These are phyloP conservation scores for Rhadinocentrus ornatus DNA, from an alignment of 2,797 vertebrate genomes.

Conservation along the genomic window DNA sequence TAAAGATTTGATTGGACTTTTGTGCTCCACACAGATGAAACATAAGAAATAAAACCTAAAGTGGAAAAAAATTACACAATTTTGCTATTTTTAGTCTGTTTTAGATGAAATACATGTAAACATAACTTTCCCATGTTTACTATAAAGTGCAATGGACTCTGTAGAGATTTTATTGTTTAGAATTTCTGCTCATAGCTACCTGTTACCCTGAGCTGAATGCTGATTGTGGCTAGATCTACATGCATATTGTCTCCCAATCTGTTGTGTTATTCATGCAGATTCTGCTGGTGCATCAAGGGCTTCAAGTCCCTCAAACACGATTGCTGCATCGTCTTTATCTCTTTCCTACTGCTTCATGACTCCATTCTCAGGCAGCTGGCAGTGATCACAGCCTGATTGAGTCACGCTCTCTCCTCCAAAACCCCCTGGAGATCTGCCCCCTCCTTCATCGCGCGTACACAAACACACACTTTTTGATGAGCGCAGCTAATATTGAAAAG, in stretches of 20 bases:
- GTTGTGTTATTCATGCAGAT: conserved; percentile 41
- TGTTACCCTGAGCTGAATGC: conserved; percentile 8
- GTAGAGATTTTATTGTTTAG: conserved; percentile 22
- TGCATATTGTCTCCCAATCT: conserved; percentile 30
- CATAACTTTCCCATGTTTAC: not conserved
- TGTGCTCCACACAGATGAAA: conserved; percentile 5
- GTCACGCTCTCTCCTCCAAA: conserved; percentile 70
- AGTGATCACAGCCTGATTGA: conserved; percentile 72
- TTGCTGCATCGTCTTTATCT: conserved; percentile 44
- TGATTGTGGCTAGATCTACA: conserved; percentile 15
- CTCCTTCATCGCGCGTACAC: conserved; percentile 36
- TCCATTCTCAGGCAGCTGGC: conserved; percentile 61
- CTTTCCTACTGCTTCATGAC: conserved; percentile 48
- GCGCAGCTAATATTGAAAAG: conserved; percentile 76
- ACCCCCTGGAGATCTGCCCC: conserved; percentile 61
- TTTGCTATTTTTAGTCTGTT: not conserved
- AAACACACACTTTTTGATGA: conserved; percentile 66
- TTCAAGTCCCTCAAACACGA: conserved; percentile 37
- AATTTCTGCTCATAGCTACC: conserved; percentile 23
- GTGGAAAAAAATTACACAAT: not conserved
- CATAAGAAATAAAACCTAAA: not conserved
- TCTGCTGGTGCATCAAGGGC: conserved; percentile 27
- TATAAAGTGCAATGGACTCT: not conserved
- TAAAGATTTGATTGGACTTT: not conserved
- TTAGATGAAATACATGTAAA: not conserved